These are phyloP conservation scores for Eutolmus rufibarbis DNA, from an alignment of 2,888 invertebrate species.

Conservation along the genomic window DNA sequence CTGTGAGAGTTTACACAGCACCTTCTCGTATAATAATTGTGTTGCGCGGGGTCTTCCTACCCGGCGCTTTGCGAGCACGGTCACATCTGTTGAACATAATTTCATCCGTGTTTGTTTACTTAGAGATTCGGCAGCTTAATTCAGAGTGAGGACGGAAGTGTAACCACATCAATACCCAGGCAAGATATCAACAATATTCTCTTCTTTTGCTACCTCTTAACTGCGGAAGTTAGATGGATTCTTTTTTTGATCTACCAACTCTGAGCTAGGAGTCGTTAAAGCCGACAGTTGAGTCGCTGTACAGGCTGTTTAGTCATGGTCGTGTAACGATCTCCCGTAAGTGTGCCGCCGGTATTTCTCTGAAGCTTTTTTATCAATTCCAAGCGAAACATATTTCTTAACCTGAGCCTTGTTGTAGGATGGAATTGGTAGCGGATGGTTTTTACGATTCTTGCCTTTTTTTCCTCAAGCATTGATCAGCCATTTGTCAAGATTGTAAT, in stretches of 20 bases:
- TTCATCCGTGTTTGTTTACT: slow-evolving; percentile 9
- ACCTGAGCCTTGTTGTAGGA: background rate
- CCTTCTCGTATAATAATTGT: background rate
- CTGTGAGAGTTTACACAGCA: background rate
- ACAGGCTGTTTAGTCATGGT: background rate
- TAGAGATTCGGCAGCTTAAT: slow-evolving; percentile 10
- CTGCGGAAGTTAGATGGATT: background rate
- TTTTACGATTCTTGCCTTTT: background rate
- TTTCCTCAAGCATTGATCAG: background rate
- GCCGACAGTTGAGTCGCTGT: slow-evolving; percentile 5
- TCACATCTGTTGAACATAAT: slow-evolving; percentile 36
- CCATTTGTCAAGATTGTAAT: background rate
- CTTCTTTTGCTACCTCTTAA: background rate
- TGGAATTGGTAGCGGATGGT: background rate
- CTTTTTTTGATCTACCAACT: background rate
- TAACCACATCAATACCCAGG: slow-evolving; percentile 12
- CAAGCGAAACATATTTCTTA: background rate
- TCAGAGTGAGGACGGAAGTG: slow-evolving; percentile 9
- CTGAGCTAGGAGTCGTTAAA: slow-evolving; percentile 14
- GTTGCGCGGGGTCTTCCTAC: background rate
- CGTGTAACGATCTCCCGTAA: slow-evolving; percentile 18
- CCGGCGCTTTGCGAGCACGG: slow-evolving; percentile 14
- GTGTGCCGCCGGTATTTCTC: slow-evolving; percentile 39
- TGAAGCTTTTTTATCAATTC: background rate
- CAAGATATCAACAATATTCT: background rate